These are phyloP conservation scores for Lethrus apterus DNA, from an alignment of 1,140 invertebrate species.

Conservation along the genomic window DNA sequence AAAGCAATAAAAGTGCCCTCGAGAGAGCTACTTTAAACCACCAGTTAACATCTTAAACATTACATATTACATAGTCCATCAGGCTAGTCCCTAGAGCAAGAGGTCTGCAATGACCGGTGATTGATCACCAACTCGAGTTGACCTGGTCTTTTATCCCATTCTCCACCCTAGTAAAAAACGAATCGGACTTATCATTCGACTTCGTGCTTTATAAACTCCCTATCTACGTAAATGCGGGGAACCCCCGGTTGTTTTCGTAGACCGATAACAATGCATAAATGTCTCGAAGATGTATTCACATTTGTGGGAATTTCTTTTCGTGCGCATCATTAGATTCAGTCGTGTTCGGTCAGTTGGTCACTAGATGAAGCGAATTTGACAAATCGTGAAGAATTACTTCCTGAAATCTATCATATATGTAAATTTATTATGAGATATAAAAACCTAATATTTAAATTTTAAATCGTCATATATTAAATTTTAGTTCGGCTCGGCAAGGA, in stretches of 20 bases:
- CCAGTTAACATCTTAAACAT: constrained; percentile 42
- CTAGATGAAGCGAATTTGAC: constrained; percentile 36
- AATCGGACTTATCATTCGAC: constrained; percentile 31
- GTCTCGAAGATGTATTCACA: constrained; percentile 38
- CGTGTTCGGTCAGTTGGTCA: constrained; percentile 37
- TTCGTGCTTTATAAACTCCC: constrained; percentile 34
- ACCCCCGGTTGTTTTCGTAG: constrained; percentile 26
- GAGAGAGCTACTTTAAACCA: constrained; percentile 38
- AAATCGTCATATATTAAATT: too few species aligned
- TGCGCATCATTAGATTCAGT: constrained; percentile 30
- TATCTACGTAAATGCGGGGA: constrained; percentile 13
- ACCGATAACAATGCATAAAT: constrained; percentile 35
- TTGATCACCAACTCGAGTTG: constrained; percentile 36
- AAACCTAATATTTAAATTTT: too few species aligned
- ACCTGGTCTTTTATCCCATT: constrained; percentile 20
- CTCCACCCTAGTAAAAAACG: constrained; percentile 33
- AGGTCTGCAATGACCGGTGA: constrained; percentile 37
- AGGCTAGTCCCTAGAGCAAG: constrained; percentile 26
- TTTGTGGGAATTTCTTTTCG: constrained; percentile 37
- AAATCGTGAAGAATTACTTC: too few species aligned
- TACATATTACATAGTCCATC: constrained; percentile 40
- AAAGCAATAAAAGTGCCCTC: constrained; percentile 32
- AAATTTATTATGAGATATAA: too few species aligned
- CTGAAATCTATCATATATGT: too few species aligned
- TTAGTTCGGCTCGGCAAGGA: too few species aligned